Base-by-base conservation (phyloP, 2,113 vertebrate genomes). In the Notechis scutatus region DNA sequence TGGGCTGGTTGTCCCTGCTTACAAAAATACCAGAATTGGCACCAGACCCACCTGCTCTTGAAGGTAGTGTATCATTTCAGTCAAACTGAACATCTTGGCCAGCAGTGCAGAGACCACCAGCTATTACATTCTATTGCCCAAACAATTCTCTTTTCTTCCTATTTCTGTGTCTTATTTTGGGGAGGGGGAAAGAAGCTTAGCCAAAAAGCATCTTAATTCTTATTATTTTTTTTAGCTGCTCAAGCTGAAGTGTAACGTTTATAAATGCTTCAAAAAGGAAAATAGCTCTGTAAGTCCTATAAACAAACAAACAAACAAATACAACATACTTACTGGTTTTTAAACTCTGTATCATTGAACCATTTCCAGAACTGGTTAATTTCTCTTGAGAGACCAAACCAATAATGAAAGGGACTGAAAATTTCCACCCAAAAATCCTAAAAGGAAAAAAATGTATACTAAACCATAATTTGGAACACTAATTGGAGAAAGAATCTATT, bases 381-480 rank as follows among this genome's bases (percentile, higher is more conserved):
- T 61, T 93, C 20, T 52, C 45, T 90, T 23, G 92, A 90, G 42
- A 93, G 92, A 47, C 92, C 92, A 93, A 90, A 90, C 92, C 92
- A 93, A 29, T 90, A 52, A 90, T 93, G 92, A 52, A 10, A 21
- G 14, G 92, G 29, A 2, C 4, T n/a, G 11, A 89, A 90, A 59
- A 93, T 59, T 1, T 86, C 15, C 42, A 52, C 20, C 45, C 47
- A 86, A 57, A 90, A 90, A 20, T 59, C 45, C 92, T 93, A 86
- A 29, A 6, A 86, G 2, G 8, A 50, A 42, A 42, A 42, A 52
- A 88, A 88, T 9, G 69, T 20, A 81, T 7, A 81, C 4, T 20
- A 81, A 81, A 81, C 20, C 6, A 2, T 21, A 2, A 39, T 81
- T 81, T 81, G 39, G 34, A 3, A 81, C 15, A 39, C 15, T 20